Base-by-base conservation (phyloP, 64 coral and sea anemone species). In the Anthopleura sola region DNA sequence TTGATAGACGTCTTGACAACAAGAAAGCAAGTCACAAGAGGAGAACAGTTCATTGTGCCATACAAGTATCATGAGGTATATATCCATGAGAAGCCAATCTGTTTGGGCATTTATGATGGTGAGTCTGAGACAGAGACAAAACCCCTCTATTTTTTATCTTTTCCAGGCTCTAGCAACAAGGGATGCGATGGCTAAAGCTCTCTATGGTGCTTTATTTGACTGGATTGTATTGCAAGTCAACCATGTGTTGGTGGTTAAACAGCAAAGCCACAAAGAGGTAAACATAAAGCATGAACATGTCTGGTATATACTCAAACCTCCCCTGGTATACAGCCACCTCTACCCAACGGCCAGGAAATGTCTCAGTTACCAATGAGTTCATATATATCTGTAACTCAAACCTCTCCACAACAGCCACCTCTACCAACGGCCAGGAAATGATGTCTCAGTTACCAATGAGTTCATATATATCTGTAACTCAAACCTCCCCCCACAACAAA, bases 161-260 rank as follows among this genome's bases (percentile, higher is more conserved):
- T 28, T 71, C 29, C 23, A 98, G 96, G 96, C 92, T 29, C 26
- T 98, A 78, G 96, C 93, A 17, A 94, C 96, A 12, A 83, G 96
- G 53, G 96, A 98, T 87, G 96, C 92, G 3, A 92, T 98, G 92
- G 96, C 96, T 5, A 98, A 98, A 81, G 96, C 96, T 17, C 75
- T 98, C 28, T 98, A 98, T 85, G 96, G 96, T 53, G 88, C 96
- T 16, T 51, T 98, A 79, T 98, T 98, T 92, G 96, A 98, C 76
- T 98, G 96, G 96, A 98, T 98, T 82, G 96, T 98, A 31, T 68
- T 98, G 9, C 96, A 98, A 85, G 92, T 98, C 20, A 90, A 91
- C 57, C 94, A 96, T 80, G 87, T 92, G 0, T 75, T 95, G 64
- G 86, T 91, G 12, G 55, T 95, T 20, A 95, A 95, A 17, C 90